These are phyloP conservation scores for Furnarius figulus DNA, from an alignment of 2,113 vertebrate genomes.

Conservation along the genomic window DNA sequence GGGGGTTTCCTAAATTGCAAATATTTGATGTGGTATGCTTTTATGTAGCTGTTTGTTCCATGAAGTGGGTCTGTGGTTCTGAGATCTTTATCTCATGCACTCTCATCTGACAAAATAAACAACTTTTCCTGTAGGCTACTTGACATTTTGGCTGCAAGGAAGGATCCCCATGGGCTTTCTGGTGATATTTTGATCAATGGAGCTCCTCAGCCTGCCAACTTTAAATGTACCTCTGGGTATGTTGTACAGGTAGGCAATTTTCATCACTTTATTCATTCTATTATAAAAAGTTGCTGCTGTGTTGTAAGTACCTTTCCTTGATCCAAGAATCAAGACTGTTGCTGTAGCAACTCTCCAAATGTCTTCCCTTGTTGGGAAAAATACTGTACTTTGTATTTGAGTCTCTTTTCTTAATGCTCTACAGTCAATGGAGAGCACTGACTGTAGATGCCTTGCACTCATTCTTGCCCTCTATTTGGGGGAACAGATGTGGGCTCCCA, in stretches of 20 bases:
- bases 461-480: neutral
- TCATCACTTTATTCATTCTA: neutral
- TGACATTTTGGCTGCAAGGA: slow-evolving; percentile 81
- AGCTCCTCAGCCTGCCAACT: slow-evolving; percentile 86
- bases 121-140: slow-evolving; percentile 63
- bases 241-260: slow-evolving; percentile 86
- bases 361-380: neutral
- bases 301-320: neutral
- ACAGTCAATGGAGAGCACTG: neutral
- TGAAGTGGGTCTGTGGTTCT: neutral
- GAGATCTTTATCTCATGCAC: neutral
- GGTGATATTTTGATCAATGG: slow-evolving; percentile 88
- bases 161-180: slow-evolving; percentile 81
- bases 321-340: neutral
- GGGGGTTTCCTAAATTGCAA: neutral
- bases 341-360: neutral
- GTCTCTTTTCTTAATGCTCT: neutral
- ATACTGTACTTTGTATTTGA: neutral
- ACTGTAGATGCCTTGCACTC: neutral
- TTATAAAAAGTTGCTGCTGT: neutral
- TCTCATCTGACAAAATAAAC: neutral
- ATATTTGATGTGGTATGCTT: neutral
- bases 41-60: accelerated
- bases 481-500: neutral
- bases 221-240: slow-evolving; percentile 93